Base-by-base conservation (phyloP, 2,113 vertebrate genomes). In the Rhinopomastus cyanomelas region DNA sequence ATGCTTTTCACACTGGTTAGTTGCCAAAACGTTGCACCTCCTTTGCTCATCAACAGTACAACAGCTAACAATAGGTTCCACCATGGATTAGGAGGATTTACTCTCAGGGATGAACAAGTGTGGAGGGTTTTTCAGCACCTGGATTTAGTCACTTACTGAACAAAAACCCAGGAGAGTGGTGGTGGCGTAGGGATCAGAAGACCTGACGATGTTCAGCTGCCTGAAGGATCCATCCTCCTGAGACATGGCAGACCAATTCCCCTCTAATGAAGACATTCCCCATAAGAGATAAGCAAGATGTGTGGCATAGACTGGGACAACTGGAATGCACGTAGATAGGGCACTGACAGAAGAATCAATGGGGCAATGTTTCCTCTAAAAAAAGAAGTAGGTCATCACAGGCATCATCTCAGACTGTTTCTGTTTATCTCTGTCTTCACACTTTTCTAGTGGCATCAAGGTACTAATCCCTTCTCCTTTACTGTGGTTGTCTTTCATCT, bases 401-500 rank as follows among this genome's bases (percentile, higher is more conserved):
- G 81, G 6, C 49, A 81, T 75, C 5, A 68, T 75, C 44, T 81
- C 46, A 55, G 6, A 11, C 25, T 61, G 42, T 21, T 89, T 81
- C 20, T 61, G 32, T 59, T 94, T 89, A 83, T 78, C 46, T 61
- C n/a, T 71, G 19, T 56, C 32, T 86, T 91, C 57, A 87, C 26
- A 17, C 5, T 78, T 86, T 86, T 84, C 48, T 85, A 49, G 72
- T 48, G 73, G 26, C 34, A 53, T 27, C 77, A 30, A 49, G 11
- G 37, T 42, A 60, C 52, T 56, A 81, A 86, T 51, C 16, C 52
- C 8, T 83, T 89, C 26, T 79, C 42, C 42, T 89, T 92, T 90
- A 53, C 56, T 89, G 76, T 74, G 77, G 61, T 67, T 91, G 32
- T 78, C 80, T 91, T 84, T 88, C 66, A 68, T 79, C 32, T 16